These are phyloP conservation scores for Rachycentron canadum DNA, from an alignment of 2,797 vertebrate genomes.

Conservation along the genomic window DNA sequence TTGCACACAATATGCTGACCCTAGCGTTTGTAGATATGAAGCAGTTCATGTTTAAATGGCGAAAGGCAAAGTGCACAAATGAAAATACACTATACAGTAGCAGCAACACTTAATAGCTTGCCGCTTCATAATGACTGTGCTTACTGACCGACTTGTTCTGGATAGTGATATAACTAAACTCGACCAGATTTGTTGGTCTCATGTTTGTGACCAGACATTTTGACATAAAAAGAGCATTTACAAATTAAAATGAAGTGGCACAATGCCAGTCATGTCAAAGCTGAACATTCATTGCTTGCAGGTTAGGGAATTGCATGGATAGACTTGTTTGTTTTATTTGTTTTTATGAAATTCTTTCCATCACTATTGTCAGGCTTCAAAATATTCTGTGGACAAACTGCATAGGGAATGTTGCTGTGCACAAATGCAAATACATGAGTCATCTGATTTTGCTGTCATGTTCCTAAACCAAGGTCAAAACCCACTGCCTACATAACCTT, in stretches of 20 bases:
- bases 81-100: neutral
- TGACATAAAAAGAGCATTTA: neutral
- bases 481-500: conserved; percentile 41
- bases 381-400: conserved; percentile 22
- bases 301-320: neutral
- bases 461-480: conserved; percentile 62
- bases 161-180: neutral
- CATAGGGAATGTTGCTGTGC: conserved; percentile 10
- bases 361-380: neutral
- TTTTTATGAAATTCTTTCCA: neutral
- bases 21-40: conserved; percentile 12
- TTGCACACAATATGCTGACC: conserved; percentile 18
- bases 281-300: neutral
- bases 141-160: neutral
- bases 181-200: neutral
- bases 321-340: neutral
- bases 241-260: neutral
- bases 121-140: conserved; percentile 2
- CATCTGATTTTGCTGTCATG: conserved; percentile 50
- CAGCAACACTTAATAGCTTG: conserved; percentile 7
- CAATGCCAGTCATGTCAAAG: neutral
- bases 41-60: conserved; percentile 13
- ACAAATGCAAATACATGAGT: conserved; percentile 56
- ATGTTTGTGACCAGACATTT: neutral
- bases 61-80: neutral